Base-by-base conservation (phyloP, 2,888 invertebrate species). In the Nebria brevicollis region DNA sequence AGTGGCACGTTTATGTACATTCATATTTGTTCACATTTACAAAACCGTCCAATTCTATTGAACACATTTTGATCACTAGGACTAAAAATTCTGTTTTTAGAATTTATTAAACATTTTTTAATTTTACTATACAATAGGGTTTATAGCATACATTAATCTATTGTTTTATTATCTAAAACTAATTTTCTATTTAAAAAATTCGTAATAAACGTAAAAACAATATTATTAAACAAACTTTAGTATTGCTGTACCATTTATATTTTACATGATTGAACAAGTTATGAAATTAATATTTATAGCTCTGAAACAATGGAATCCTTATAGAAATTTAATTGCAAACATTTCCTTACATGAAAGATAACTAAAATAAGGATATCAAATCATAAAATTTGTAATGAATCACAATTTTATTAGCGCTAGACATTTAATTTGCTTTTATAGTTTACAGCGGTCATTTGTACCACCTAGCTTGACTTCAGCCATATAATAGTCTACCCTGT, bases 301-400 rank as follows among this genome's bases (percentile, higher is more conserved):
- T 54, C 8, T 54, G 54, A 13, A 54, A 54, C 54, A 54, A 54
- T 54, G 54, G 54, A 1, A 5, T 11, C 13, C 13, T 54, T 54
- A 54, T 54, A 54, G 8, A 54, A 42, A 73, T 43, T 15, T 68
- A 26, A 25, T 68, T 68, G 25, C 68, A n/a, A 73, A 41, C 13
- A 73, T 73, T 42, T 73, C 73, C 42, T 73, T 42, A 15, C 20
- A 20, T 42, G 73, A 20, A 73, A 20, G 42, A 20, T 54, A 73
- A 1, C 54, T n/a, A 10, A 20, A 73, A 42, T 73, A 73, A 72
- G 34, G 42, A 72, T 54, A 66, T 76, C 26, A 77, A 77, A 77
- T 54, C 77, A 77, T 77, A 77, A 77, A 68, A 77, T 54, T 20
- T 54, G 70, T 70, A 77, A 77, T 77, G 41, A 77, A 70, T 77